Percentiles rank a stretch among this genome's conserved stretches.
Conservation (phyloP, 2,888 invertebrate genomes). For the Apoda limacodes region DNA sequence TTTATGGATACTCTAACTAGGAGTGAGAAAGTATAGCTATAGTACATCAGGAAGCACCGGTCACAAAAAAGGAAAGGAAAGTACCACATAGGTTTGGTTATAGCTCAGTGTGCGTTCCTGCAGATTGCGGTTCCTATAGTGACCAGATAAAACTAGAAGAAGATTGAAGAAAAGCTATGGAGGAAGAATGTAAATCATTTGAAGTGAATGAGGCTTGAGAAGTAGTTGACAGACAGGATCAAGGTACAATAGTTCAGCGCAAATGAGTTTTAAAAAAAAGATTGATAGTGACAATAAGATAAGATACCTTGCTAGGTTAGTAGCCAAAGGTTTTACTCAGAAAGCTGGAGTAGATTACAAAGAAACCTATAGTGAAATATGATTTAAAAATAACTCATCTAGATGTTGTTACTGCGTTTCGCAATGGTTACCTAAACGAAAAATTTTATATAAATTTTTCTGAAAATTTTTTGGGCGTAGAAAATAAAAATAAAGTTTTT, state of each 20-base stretch:
- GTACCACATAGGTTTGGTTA: no score
- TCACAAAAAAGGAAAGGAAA: no score
- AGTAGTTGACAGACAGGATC: conserved; percentile 10
- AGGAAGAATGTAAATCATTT: conserved; percentile 17
- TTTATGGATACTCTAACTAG: no score
- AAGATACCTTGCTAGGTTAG: conserved; percentile 11
- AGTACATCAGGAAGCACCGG: no score
- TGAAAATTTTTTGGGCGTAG: no score
- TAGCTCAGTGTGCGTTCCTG: no score
- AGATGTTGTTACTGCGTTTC: conserved; percentile 8
- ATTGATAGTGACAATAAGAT: conserved; percentile 13
- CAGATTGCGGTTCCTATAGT: no score
- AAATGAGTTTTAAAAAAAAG: conserved; percentile 20
- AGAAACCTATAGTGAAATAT: conserved; percentile 11
- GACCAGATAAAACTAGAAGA: no score
- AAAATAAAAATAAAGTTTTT: conserved; percentile 5
- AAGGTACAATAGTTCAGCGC: conserved; percentile 15
- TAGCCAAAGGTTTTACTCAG: conserved; percentile 15
- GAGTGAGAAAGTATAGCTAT: no score
- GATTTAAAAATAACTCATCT: no score
- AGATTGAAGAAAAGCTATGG: conserved; percentile 16
- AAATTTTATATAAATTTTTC: no score
- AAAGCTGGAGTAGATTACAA: conserved; percentile 12
- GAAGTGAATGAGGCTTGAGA: conserved; percentile 19
- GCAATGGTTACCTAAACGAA: conserved; percentile 2